A percentile compares a stretch with the other conserved stretches of the same genome.
Evolutionary conservation across 92 coral and sea anemone species (phyloP).

Genomic region (Phymanthus crucifer): DNA sequence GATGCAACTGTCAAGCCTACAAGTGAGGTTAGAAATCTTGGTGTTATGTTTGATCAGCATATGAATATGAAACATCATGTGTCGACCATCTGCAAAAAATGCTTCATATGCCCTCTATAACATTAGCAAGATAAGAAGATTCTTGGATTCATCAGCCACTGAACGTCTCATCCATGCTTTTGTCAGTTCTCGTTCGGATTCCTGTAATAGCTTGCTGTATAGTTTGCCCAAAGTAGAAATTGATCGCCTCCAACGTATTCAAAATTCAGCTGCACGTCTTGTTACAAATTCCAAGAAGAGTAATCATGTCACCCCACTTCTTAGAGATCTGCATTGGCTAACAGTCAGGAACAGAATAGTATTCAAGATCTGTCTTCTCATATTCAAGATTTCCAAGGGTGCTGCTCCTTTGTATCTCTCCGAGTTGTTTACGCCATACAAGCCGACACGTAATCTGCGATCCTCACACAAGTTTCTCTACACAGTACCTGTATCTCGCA

Average conservation of each 20-base stretch:
- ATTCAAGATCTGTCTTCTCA: not conserved
- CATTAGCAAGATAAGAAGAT: not conserved
- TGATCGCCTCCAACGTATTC: not conserved
- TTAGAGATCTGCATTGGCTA: not conserved
- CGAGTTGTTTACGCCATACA: not conserved
- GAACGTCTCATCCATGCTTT: not conserved
- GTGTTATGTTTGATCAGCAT: not conserved
- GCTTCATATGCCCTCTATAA: not conserved
- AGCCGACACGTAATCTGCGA: not conserved
- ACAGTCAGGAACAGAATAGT: not conserved
- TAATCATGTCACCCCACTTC: not conserved
- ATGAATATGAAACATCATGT: not conserved
- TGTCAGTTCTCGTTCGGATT: not conserved
- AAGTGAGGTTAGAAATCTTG: not conserved
- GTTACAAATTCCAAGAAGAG: not conserved
- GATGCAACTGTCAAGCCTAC: not conserved
- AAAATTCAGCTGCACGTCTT: not conserved
- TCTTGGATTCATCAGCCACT: not conserved
- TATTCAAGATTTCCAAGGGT: not conserved
- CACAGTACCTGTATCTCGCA: no score
- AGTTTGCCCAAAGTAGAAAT: not conserved
- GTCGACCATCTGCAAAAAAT: not conserved
- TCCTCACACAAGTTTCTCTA: not conserved
- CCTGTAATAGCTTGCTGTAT: not conserved
- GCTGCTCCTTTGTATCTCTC: not conserved